Conservation (phyloP, 2,113 vertebrate species). For the Anolis sagrei region DNA sequence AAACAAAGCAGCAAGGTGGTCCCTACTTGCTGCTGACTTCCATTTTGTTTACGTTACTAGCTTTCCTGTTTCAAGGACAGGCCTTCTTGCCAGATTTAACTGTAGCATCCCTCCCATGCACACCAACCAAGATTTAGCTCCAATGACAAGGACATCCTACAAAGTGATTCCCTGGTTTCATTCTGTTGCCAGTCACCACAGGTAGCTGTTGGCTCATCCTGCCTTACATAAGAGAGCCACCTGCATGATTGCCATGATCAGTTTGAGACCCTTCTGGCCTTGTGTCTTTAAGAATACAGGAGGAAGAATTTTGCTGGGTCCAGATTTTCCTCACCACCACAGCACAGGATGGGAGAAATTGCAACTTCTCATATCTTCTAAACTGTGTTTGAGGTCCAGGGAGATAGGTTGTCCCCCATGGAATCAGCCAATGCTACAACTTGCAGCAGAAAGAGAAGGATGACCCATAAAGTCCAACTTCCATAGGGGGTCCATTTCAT, state of each 20-base stretch:
- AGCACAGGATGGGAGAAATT: not conserved
- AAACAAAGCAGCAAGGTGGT: constrained; percentile 3
- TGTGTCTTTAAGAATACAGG: not conserved
- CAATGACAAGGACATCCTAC: not conserved
- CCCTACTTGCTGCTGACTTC: constrained; percentile 1
- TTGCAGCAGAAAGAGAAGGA: not conserved
- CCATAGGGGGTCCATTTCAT: not conserved
- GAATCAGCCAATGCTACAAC: not conserved
- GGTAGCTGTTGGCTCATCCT: not conserved
- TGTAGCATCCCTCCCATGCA: not conserved
- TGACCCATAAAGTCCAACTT: not conserved
- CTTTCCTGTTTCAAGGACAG: not conserved
- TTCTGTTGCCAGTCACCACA: constrained; percentile 8
- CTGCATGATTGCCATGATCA: not conserved
- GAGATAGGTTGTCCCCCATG: not conserved
- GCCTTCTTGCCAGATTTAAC: not conserved
- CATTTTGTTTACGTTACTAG: constrained; percentile 9
- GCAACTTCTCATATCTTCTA: not conserved
- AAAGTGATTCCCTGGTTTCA: not conserved
- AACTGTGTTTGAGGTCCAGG: not conserved
- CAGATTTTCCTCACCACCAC: not conserved
- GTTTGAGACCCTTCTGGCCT: not conserved
- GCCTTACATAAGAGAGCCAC: not conserved
- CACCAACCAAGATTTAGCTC: not conserved
- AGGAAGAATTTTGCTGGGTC: not conserved